Conservation (phyloP, 1,140 invertebrate species). For the Geopemphigus sp. region DNA sequence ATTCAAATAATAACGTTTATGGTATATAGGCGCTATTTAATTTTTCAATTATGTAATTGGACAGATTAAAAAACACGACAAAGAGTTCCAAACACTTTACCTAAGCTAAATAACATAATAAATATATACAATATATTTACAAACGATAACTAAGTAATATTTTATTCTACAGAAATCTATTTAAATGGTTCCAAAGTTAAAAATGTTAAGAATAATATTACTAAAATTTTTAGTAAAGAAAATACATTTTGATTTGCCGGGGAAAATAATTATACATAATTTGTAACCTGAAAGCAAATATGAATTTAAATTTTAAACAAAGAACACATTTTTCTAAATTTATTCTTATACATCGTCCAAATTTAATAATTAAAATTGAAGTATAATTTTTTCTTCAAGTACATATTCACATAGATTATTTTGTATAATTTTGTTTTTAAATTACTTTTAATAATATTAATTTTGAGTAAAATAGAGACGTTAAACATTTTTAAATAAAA, state of each 20-base stretch:
- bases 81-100: slow-evolving; percentile 32
- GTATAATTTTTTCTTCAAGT: slow-evolving; percentile 5
- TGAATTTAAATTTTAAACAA: slow-evolving; percentile 23
- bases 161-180: slow-evolving; percentile 33
- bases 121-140: slow-evolving; percentile 43
- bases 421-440: not conserved
- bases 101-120: slow-evolving; percentile 10
- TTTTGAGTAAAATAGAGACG: slow-evolving; percentile 35
- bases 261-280: slow-evolving; percentile 13
- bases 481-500: slow-evolving; percentile 6
- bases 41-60: not conserved
- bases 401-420: not conserved
- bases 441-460: slow-evolving; percentile 15
- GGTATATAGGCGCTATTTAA: too few relatives aligned
- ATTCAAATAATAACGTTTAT: not conserved
- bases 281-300: slow-evolving; percentile 11
- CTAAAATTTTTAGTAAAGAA: slow-evolving; percentile 18
- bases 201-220: not conserved
- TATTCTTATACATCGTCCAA: not conserved
- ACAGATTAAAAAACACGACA: not conserved
- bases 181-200: slow-evolving; percentile 26
- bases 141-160: slow-evolving; percentile 22
- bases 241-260: not conserved
- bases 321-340: slow-evolving; percentile 33
- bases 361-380: slow-evolving; percentile 15